These are phyloP conservation scores for Tragelaphus strepsiceros DNA, from an alignment of 2,113 vertebrate species.

Conservation along the genomic window DNA sequence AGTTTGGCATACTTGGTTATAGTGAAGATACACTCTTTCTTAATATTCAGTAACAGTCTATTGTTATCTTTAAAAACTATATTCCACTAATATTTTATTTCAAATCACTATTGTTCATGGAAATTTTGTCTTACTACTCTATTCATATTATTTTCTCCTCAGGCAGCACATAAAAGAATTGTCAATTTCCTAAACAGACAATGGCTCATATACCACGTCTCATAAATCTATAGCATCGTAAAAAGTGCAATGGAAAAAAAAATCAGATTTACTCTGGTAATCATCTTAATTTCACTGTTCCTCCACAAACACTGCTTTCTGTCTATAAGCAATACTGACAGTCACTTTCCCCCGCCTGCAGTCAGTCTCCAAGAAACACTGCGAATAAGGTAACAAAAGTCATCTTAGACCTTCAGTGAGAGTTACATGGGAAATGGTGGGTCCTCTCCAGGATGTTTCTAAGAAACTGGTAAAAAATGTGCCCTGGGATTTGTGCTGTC, in stretches of 20 bases:
- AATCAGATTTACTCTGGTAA: not conserved
- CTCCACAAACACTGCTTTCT: not conserved
- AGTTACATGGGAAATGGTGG: rapidly evolving
- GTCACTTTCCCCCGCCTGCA: not conserved
- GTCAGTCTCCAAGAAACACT: not conserved
- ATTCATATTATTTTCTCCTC: constrained; percentile 29
- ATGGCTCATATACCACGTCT: not conserved
- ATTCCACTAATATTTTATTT: not conserved
- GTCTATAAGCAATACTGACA: not conserved
- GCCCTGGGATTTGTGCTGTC: not conserved
- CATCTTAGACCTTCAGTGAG: not conserved
- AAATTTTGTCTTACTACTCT: not conserved
- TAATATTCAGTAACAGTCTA: not conserved
- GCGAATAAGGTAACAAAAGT: not conserved
- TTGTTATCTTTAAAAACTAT: not conserved
- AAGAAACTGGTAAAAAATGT: not conserved
- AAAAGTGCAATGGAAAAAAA: not conserved
- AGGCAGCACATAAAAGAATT: constrained; percentile 21
- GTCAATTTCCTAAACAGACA: not conserved
- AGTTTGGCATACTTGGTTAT: not conserved
- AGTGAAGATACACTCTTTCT: not conserved
- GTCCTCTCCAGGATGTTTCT: not conserved
- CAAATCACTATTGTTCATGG: not conserved
- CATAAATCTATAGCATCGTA: not conserved
- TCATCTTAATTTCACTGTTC: not conserved